These are phyloP conservation scores for Maniola hyperantus DNA, from an alignment of 2,888 invertebrate species.

Conservation along the genomic window DNA sequence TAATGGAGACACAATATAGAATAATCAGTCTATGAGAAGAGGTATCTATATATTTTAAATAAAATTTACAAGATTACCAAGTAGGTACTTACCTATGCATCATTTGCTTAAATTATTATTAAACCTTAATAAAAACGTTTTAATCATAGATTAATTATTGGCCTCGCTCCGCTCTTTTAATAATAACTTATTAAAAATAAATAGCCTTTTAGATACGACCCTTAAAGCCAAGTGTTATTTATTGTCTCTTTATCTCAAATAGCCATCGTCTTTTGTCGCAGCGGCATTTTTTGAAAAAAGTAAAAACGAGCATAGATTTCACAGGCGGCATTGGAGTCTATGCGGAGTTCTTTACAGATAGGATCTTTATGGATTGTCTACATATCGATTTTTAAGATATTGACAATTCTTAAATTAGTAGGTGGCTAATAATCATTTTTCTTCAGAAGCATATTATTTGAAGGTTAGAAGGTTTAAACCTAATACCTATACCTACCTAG, in stretches of 20 bases:
- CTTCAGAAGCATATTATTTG: not conserved
- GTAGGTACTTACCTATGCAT: not conserved
- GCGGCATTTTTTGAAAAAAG: constrained; percentile 61
- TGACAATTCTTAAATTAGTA: constrained; percentile 26
- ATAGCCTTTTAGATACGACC: constrained; percentile 30
- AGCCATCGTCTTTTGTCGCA: constrained; percentile 69
- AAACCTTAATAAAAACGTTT: constrained; percentile 21
- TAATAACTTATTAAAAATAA: constrained; percentile 10
- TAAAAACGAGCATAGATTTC: constrained; percentile 56
- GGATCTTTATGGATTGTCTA: constrained; percentile 68
- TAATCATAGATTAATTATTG: no score
- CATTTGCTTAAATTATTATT: constrained; percentile 6
- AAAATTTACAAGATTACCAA: no score
- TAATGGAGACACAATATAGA: constrained; percentile 2
- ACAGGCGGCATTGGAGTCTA: constrained; percentile 56
- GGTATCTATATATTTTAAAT: no score
- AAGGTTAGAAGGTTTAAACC: no score
- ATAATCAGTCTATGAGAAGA: no score
- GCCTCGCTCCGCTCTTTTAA: no score
- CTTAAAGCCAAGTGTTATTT: constrained; percentile 74
- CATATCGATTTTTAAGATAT: constrained; percentile 43
- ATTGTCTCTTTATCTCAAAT: constrained; percentile 67
- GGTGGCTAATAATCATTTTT: not conserved
- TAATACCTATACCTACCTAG: no score
- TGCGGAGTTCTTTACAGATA: constrained; percentile 74